Evolutionary conservation across 2,888 invertebrate genomes (phyloP), one percentile per base, ranked within the genome.

Genomic region (Pelosia muscerda): DNA sequence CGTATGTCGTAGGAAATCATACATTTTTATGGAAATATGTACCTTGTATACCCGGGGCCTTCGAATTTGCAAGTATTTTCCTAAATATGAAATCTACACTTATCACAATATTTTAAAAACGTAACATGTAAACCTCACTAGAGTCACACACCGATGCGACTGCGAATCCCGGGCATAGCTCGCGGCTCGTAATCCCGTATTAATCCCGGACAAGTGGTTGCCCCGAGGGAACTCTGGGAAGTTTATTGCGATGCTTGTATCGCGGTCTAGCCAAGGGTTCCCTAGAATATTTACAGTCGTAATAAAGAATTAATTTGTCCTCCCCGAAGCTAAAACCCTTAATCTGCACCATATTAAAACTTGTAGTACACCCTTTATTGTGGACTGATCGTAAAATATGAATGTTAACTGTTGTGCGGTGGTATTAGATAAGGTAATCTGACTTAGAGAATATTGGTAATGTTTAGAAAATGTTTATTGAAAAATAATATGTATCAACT

Each of bases 141-240:
- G 25, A 63, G 26, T 10, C 15, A 71, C 54, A 65, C 25, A 6
- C 26, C 69, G 72, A 72, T 71, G 72, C 64, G 38, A 71, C 67
- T 77, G 72, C 82, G 78, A 81, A 78, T 81, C 81, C 76, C 77
- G 77, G 73, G 68, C 61, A 79, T 79, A 79, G 76, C 81, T 74
- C 79, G 86, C 83, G 75, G 77, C 75, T 69, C 61, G 71, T 85
- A 88, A 87, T 88, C 87, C 85, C 76, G 72, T 75, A 63, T 69
- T 90, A 93, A 94, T 92, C 93, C 91, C 75, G 86, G 84, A 86
- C 92, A 92, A 93, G 94, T 92, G 90, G 86, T 77, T 89, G 89
- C 90, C 91, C 85, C 89, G 76, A 85, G 92, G 91, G 91, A 88
- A 77, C 81, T 83, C 86, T 88, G 92, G 90, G 92, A 92, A 92